Evolutionary conservation across 2,888 invertebrate genomes (phyloP).

Genomic region (Xanthorhoe spadicearia): DNA sequence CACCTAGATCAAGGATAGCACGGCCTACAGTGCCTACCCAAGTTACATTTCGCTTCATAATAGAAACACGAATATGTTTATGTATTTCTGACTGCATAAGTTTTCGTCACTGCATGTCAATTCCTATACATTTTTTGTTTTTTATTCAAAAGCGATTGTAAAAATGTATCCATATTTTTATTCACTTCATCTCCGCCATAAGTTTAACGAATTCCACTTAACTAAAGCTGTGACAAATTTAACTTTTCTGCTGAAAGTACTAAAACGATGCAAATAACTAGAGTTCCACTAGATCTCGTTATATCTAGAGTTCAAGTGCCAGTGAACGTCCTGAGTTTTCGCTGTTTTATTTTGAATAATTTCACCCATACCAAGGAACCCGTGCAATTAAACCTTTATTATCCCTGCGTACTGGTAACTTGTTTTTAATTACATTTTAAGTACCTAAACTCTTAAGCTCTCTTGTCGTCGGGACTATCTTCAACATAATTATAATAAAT

Average conservation of each 20-base stretch:
- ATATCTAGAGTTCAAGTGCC: constrained; percentile 37
- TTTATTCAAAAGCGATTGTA: too few species aligned
- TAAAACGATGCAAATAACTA: neutral
- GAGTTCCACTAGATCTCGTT: neutral
- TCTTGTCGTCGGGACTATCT: constrained; percentile 53
- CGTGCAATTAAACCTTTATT: constrained; percentile 70
- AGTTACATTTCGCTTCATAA: too few species aligned
- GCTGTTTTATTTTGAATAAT: constrained; percentile 56
- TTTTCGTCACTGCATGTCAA: too few species aligned
- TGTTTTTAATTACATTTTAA: constrained; percentile 75
- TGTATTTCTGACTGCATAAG: too few species aligned
- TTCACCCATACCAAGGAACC: constrained; percentile 54
- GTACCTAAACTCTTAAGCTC: constrained; percentile 60
- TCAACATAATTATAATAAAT: constrained; percentile 56
- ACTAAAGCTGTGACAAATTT: too few species aligned
- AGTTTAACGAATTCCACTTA: too few species aligned
- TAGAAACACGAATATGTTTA: too few species aligned
- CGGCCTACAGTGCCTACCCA: too few species aligned
- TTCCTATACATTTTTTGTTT: too few species aligned
- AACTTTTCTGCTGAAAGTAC: neutral
- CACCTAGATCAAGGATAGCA: too few species aligned
- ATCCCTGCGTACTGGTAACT: constrained; percentile 65
- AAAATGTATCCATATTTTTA: too few species aligned
- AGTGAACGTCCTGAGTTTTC: constrained; percentile 40
- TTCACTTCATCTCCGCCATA: too few species aligned